A percentile compares a stretch with the other conserved stretches of the same genome.
Conservation (phyloP, 2,888 invertebrate genomes). For the Sarcophaga carnaria region DNA sequence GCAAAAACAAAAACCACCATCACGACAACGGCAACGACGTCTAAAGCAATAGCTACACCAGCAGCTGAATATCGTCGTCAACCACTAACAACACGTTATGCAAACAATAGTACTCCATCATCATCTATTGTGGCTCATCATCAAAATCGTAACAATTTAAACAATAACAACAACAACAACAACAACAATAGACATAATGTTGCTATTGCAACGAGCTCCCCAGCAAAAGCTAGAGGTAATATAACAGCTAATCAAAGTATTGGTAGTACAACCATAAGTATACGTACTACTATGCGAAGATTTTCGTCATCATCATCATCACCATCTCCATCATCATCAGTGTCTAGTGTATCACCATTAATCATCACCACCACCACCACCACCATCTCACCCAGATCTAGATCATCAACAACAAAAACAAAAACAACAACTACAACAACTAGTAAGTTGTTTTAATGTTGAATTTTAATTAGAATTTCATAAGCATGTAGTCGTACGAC, state of each 20-base stretch:
- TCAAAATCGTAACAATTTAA: slow-evolving; percentile 22
- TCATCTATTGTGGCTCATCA: slow-evolving; percentile 36
- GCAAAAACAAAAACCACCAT: slow-evolving; percentile 24
- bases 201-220: slow-evolving; percentile 6
- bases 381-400: slow-evolving; percentile 29
- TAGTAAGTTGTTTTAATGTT: slow-evolving; percentile 44
- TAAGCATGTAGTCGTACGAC: not conserved
- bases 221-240: slow-evolving; percentile 52
- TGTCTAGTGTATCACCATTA: not conserved
- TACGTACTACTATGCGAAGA: slow-evolving; percentile 38
- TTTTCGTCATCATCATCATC: slow-evolving; percentile 23
- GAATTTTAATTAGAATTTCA: not conserved
- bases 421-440: slow-evolving; percentile 19
- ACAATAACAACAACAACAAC: slow-evolving; percentile 33
- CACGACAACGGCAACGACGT: not conserved
- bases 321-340: slow-evolving; percentile 37
- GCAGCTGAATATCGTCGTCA: slow-evolving; percentile 29
- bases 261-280: slow-evolving; percentile 27
- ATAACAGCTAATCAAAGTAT: slow-evolving; percentile 32
- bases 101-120: slow-evolving; percentile 48
- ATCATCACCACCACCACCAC: slow-evolving; percentile 3
- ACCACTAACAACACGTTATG: slow-evolving; percentile 41
- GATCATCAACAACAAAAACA: slow-evolving; percentile 14
- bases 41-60: not conserved
- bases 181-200: slow-evolving; percentile 25